phyloP scores from a whole-genome alignment of 2,888 invertebrate species.

The Aproaerema taeniolella region DNA sequence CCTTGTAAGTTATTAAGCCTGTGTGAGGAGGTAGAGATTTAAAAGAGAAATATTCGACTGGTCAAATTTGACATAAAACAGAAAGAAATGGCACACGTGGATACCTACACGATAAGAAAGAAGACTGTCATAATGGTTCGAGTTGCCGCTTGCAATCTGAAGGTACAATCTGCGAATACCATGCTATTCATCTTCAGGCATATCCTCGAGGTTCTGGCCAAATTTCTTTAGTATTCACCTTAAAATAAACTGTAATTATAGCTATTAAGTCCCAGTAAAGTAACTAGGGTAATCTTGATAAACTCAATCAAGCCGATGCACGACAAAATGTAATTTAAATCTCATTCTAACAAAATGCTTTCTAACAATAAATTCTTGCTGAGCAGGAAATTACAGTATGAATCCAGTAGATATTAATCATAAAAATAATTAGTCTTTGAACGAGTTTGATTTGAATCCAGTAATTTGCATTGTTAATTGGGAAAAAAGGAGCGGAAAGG shows the following conservation, averaged over 20 bases:
- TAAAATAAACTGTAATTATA: too few species aligned
- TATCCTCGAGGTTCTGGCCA: too few species aligned
- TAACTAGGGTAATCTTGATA: slow-evolving; percentile 44
- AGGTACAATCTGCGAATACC: too few species aligned
- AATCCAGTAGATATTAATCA: slow-evolving; percentile 46
- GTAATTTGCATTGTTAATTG: slow-evolving; percentile 44
- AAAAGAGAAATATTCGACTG: slow-evolving; percentile 1
- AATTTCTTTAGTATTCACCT: too few species aligned
- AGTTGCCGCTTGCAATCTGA: too few species aligned
- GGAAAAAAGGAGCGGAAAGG: slow-evolving; percentile 17
- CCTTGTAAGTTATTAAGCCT: too few species aligned
- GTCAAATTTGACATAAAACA: too few species aligned
- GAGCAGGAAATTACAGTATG: slow-evolving; percentile 50
- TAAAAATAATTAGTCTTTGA: slow-evolving; percentile 47
- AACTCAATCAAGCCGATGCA: slow-evolving; percentile 40
- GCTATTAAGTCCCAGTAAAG: too few species aligned
- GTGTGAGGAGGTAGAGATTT: neutral
- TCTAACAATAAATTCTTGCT: slow-evolving; percentile 30
- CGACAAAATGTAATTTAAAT: slow-evolving; percentile 55
- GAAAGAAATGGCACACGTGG: too few species aligned
- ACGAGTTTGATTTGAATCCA: slow-evolving; percentile 43
- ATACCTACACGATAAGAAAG: too few species aligned
- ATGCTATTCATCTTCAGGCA: too few species aligned
- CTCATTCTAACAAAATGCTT: slow-evolving; percentile 39
- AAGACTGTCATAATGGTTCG: too few species aligned